These are phyloP conservation scores for Eulemur rubriventer DNA, from an alignment of 2,797 vertebrate genomes.

Conservation along the genomic window DNA sequence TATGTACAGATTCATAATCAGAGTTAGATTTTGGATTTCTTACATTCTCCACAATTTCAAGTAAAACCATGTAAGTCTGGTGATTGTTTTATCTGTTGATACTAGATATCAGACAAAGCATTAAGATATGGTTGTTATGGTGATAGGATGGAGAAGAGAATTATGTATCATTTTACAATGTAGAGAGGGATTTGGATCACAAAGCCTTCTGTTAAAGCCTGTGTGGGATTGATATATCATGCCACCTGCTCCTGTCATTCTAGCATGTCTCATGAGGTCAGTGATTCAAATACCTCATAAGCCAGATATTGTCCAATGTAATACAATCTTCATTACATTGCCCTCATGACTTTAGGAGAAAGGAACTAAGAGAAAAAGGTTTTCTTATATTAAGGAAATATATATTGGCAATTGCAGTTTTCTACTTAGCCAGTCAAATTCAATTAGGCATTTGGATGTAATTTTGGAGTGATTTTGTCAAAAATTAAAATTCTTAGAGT, in stretches of 20 bases:
- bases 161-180: neutral
- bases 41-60: neutral
- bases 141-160: neutral
- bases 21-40: neutral
- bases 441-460: neutral
- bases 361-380: neutral
- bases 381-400: neutral
- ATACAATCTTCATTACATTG: neutral
- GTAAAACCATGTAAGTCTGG: neutral
- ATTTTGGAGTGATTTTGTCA: neutral
- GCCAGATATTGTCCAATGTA: neutral
- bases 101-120: neutral
- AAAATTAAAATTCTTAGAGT: constrained; percentile 10
- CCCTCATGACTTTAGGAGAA: neutral
- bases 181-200: neutral
- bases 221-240: neutral
- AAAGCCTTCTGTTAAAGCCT: neutral
- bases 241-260: neutral
- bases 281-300: neutral
- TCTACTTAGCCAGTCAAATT: neutral
- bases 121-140: neutral
- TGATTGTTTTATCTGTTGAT: neutral
- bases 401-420: neutral
- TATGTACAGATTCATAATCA: neutral
- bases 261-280: neutral